Evolutionary conservation across 2,797 vertebrate genomes (phyloP).

Genomic region (Adrianichthys oophorus): DNA sequence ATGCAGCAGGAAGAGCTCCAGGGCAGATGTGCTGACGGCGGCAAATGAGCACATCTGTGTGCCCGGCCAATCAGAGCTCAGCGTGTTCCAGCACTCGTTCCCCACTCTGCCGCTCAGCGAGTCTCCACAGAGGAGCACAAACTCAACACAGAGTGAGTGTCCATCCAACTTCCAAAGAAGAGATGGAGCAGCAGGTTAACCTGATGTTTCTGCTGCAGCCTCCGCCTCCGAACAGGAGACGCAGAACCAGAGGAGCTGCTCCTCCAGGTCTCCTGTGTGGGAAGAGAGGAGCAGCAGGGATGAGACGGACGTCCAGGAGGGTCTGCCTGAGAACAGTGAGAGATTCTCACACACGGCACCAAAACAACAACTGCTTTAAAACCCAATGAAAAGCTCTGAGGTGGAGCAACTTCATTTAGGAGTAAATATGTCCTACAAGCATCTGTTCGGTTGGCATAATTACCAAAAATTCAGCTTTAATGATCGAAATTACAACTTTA

Average conservation of each 20-base stretch:
- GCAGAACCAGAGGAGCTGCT: constrained; percentile 68
- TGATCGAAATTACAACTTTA: no score
- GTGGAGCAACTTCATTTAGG: no score
- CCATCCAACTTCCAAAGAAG: background rate
- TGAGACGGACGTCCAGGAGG: constrained; percentile 78
- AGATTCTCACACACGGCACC: background rate
- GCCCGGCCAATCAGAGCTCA: constrained; percentile 86
- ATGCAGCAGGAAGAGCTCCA: constrained; percentile 82
- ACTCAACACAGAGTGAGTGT: constrained; percentile 66
- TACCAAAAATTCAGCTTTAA: no score
- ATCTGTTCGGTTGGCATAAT: no score
- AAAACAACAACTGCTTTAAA: accelerated
- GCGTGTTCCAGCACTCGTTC: constrained; percentile 85
- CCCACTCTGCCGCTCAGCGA: constrained; percentile 78
- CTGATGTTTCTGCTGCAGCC: constrained; percentile 42
- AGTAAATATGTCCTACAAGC: no score
- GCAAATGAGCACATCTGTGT: constrained; percentile 65
- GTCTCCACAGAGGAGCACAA: constrained; percentile 84
- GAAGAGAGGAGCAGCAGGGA: constrained; percentile 84
- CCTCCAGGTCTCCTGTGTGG: constrained; percentile 78
- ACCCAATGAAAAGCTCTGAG: background rate
- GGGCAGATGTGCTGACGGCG: constrained; percentile 72
- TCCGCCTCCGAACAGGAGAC: constrained; percentile 62
- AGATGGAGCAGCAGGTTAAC: accelerated
- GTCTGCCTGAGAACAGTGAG: constrained; percentile 80